Evolutionary conservation across 2,888 invertebrate species (phyloP), one percentile per base, ranked within the genome.

Genomic region (Limnephilus auricula): DNA sequence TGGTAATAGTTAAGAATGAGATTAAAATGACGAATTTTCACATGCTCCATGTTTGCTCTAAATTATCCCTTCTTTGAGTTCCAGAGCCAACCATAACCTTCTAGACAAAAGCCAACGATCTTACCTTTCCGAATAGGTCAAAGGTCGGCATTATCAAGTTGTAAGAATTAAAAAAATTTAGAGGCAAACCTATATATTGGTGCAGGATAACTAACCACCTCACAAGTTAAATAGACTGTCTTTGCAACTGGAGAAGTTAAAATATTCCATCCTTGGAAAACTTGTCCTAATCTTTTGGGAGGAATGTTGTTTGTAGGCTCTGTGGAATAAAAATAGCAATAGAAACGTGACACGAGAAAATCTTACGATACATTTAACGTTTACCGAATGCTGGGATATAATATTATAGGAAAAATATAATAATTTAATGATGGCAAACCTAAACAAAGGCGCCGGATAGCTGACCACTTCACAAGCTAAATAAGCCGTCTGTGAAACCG

Each of bases 391-490:
- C 91, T 92, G 92, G 79, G 87, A 83, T 87, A n/a, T 25, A 32
- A 9, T 18, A 50, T 50, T 50, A 50, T 6, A 50, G 18, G 5
- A 50, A 18, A 50, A 50, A 2, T 50, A 4, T 50, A 25, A 65
- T n/a, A 65, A 65, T n/a, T 25, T 9, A 65, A 65, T 25, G 9
- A 2, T 65, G 25, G 9, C 96, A 96, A 97, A 97, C 97, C 97
- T 97, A 96, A 96, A 97, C 93, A 96, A 94, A 92, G 97, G 97
- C 93, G 96, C 96, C 93, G 97, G 97, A 94, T 96, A 97, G 94
- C 97, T 97, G 94, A 97, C 97, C 93, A 97, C 96, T 94, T 97
- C 97, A 95, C 97, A 97, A 93, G 97, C 96, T 94, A 97, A 95
- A 94, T 97, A 97, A 93, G 96, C 96, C 93, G 96, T 95, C 93